phyloP scores from a whole-genome alignment of 2,888 invertebrate species.

The Stenolophus ochropezus region DNA sequence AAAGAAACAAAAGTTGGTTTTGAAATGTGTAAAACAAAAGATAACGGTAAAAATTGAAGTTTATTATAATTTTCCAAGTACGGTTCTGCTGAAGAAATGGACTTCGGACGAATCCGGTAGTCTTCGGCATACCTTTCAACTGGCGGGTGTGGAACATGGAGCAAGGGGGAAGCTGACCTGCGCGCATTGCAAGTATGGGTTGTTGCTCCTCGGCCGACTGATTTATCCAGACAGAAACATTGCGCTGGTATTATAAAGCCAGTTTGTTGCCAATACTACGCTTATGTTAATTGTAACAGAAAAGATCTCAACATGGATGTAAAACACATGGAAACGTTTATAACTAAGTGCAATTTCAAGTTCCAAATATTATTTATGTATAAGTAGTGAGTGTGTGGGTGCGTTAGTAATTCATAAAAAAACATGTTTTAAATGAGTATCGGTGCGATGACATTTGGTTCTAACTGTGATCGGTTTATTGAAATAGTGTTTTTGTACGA shows the following conservation, averaged over 20 bases:
- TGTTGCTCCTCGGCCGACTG: slow-evolving; percentile 57
- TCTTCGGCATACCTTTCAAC: slow-evolving; percentile 52
- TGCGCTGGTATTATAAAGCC: slow-evolving; percentile 46
- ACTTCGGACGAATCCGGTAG: slow-evolving; percentile 51
- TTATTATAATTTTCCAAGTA: not conserved
- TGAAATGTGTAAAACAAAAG: not conserved
- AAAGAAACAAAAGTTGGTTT: too few species aligned
- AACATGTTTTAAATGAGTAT: slow-evolving; percentile 55
- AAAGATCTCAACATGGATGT: slow-evolving; percentile 56
- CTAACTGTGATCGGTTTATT: slow-evolving; percentile 48
- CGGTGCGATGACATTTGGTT: slow-evolving; percentile 55
- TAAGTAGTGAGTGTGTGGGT: slow-evolving; percentile 54
- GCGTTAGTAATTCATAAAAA: slow-evolving; percentile 43
- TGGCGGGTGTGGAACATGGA: slow-evolving; percentile 57
- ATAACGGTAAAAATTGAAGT: not conserved
- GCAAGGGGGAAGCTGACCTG: slow-evolving; percentile 57
- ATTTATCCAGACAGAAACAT: slow-evolving; percentile 59
- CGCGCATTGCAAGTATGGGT: slow-evolving; percentile 58
- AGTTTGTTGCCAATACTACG: slow-evolving; percentile 56
- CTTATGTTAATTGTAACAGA: slow-evolving; percentile 53
- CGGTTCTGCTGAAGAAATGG: slow-evolving; percentile 29
- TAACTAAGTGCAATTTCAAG: slow-evolving; percentile 53
- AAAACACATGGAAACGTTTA: slow-evolving; percentile 8
- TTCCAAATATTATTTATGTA: slow-evolving; percentile 50
- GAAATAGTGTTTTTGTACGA: slow-evolving; percentile 41